Base-by-base conservation (phyloP, 1,140 invertebrate genomes). In the Calliphora vicina region DNA sequence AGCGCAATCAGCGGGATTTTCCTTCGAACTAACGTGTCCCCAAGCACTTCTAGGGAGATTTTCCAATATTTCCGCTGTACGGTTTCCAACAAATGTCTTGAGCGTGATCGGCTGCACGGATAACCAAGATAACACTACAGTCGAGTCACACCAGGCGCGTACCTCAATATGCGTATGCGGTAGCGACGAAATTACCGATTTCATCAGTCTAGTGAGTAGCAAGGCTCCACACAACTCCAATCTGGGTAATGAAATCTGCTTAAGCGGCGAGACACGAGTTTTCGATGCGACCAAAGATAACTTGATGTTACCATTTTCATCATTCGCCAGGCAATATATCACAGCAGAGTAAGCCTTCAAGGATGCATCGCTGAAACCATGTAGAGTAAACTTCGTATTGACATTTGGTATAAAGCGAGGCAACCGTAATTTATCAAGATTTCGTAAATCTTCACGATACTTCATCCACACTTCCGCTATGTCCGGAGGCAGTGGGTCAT, bases 1-100 rank as follows among this genome's bases (percentile, higher is more conserved):
- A 15, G 81, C 81, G 12, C 61, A 82, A 42, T 82, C 81, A 15
- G 81, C 81, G 17, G 81, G 57, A 42, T 82, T 82, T 71, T 82
- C 13, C 20, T 82, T 82, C 15, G 50, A 67, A 17, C 80, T 26
- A 61, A 67, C 26, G 13, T 26, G 23, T 61, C 35, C 35, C 35
- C 35, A 35, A 35, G 35, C 35, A 6, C 35, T 35, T 35, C 35
- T 50, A 17, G 13, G 81, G 57, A 25, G 26, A 23, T n/a, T 71
- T 15, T 27, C 61, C 29, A 82, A 72, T 29, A 82, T 82, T 35
- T 82, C 81, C 13, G 50, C 25, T 13, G 57, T 82, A 13, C 81
- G 50, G 20, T 82, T 82, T 10, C 57, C 81, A n/a, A n/a, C n/a
- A n/a, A n/a, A n/a, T n/a, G n/a, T n/a, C 29, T 57, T 57, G 45